Evolutionary conservation across 2,113 vertebrate genomes (phyloP).

Genomic region (Epinephelus fuscoguttatus): DNA sequence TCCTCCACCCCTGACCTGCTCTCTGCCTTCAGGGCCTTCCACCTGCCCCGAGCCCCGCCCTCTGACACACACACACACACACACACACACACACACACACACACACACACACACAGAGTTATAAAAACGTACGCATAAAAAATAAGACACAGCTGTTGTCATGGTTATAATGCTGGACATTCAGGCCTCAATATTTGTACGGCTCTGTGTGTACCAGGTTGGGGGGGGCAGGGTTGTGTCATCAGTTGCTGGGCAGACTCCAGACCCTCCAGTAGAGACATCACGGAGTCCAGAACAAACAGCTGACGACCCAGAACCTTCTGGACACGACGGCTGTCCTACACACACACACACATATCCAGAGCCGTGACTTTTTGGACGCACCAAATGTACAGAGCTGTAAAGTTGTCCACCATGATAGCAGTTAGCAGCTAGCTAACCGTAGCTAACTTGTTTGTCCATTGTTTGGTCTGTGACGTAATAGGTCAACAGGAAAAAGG

Average conservation of each 20-base stretch:
- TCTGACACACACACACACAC: slow-evolving; percentile 46
- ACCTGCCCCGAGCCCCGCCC: slow-evolving; percentile 62
- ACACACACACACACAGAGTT: slow-evolving; percentile 6
- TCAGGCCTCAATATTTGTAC: too few relatives aligned
- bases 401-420: too few relatives aligned
- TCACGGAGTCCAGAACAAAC: slow-evolving; percentile 79
- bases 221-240: slow-evolving; percentile 56
- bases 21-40: slow-evolving; percentile 81
- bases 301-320: slow-evolving; percentile 82
- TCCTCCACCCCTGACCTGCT: slow-evolving; percentile 59
- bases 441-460: too few relatives aligned
- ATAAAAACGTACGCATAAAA: neutral
- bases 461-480: too few relatives aligned
- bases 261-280: slow-evolving; percentile 74
- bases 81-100: slow-evolving; percentile 20
- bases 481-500: too few relatives aligned
- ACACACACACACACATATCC: slow-evolving; percentile 26
- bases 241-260: slow-evolving; percentile 75
- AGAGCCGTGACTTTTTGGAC: too few relatives aligned
- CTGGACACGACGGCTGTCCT: slow-evolving; percentile 82
- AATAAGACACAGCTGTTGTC: too few relatives aligned
- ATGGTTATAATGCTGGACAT: too few relatives aligned
- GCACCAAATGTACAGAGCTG: too few relatives aligned
- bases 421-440: too few relatives aligned
- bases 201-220: slow-evolving; percentile 57